Conservation (phyloP, 2,113 vertebrate species). For the Pollimyrus isidori region DNA sequence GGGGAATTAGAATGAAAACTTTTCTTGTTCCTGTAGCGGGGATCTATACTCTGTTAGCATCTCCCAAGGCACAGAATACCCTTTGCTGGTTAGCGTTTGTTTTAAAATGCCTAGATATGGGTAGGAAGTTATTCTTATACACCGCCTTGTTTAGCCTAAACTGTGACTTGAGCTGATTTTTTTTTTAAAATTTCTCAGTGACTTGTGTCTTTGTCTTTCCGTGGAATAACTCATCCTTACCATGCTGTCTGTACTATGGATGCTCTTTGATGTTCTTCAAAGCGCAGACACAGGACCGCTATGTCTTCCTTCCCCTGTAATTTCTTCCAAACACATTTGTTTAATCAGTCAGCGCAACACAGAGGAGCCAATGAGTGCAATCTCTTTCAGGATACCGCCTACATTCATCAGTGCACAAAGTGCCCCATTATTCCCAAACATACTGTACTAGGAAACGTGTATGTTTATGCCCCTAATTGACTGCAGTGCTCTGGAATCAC, state of each 20-base stretch:
- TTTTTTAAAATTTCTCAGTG: neutral
- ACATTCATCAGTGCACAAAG: slow-evolving; percentile 14
- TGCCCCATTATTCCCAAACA: slow-evolving; percentile 11
- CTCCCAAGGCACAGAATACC: neutral
- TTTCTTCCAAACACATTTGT: slow-evolving; percentile 15
- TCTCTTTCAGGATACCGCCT: slow-evolving; percentile 8
- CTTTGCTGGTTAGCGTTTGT: neutral
- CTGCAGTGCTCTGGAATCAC: neutral
- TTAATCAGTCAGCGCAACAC: slow-evolving; percentile 9
- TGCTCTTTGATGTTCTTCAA: neutral
- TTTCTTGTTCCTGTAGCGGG: neutral
- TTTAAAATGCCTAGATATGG: neutral
- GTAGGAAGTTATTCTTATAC: neutral
- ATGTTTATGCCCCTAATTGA: slow-evolving; percentile 19
- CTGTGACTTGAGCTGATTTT: neutral
- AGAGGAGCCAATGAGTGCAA: neutral
- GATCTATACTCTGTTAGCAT: neutral
- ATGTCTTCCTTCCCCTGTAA: neutral
- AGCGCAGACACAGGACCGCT: neutral
- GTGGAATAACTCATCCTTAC: neutral
- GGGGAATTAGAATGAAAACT: neutral
- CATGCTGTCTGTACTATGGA: neutral
- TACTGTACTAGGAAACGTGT: neutral
- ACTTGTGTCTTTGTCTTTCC: slow-evolving; percentile 2
- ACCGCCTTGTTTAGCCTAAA: neutral